phyloP scores from a whole-genome alignment of 1,140 invertebrate genomes.

The Teleopsis dalmanni region DNA sequence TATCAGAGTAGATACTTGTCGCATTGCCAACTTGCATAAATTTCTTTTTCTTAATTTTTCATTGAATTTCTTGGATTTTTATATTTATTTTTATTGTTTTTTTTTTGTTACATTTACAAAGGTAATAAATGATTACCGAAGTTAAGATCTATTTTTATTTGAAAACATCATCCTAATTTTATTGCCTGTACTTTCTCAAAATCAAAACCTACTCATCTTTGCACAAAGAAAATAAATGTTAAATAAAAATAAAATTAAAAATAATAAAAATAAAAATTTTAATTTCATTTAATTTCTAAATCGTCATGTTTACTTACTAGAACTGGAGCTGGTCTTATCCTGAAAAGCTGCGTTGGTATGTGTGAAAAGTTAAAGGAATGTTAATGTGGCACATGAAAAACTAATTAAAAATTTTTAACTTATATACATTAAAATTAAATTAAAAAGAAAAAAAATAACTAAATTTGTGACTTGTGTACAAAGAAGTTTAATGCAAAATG shows the following conservation, averaged over 20 bases:
- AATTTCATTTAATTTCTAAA: too few relatives aligned
- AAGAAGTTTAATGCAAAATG: background rate
- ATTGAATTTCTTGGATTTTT: too few relatives aligned
- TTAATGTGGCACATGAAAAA: constrained; percentile 22
- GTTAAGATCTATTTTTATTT: too few relatives aligned
- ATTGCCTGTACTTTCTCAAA: too few relatives aligned
- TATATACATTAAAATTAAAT: background rate
- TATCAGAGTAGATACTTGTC: too few relatives aligned
- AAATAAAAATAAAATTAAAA: background rate
- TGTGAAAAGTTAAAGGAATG: constrained; percentile 17
- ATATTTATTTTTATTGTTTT: too few relatives aligned
- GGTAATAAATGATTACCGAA: too few relatives aligned
- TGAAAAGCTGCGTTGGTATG: constrained; percentile 70
- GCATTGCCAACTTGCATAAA: too few relatives aligned
- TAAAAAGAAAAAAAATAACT: background rate
- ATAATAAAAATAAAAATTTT: background rate
- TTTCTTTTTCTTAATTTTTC: too few relatives aligned
- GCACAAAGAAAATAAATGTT: background rate
- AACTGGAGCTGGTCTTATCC: constrained; percentile 92
- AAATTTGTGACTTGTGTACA: background rate
- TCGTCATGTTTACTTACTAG: constrained; percentile 93
- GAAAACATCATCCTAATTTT: too few relatives aligned
- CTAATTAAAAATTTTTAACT: background rate
- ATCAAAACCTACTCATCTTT: background rate
- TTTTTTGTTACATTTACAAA: too few relatives aligned